phyloP scores from a whole-genome alignment of 2,888 invertebrate genomes.

The Lithophane semibrunnea region DNA sequence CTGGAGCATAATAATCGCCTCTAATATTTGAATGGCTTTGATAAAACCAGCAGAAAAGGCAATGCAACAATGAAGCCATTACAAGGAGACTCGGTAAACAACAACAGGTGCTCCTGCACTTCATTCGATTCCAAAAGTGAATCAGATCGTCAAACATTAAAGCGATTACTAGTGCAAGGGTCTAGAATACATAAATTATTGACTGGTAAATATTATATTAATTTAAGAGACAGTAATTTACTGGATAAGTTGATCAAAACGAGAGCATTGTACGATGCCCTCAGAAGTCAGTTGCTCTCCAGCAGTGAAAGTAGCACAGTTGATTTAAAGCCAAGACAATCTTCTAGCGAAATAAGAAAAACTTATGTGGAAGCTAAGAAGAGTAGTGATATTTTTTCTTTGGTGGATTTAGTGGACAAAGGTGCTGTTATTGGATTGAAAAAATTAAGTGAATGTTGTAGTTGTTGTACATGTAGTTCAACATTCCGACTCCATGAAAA shows the following conservation, averaged over 20 bases:
- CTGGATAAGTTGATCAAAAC: conserved; percentile 77
- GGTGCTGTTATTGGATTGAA: conserved; percentile 66
- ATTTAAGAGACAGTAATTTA: conserved; percentile 76
- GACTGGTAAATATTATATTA: conserved; percentile 73
- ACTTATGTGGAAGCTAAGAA: conserved; percentile 63
- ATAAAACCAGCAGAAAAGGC: conserved; percentile 58
- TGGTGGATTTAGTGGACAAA: conserved; percentile 77
- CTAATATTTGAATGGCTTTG: conserved; percentile 41
- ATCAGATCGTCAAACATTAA: conserved; percentile 71
- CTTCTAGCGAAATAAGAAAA: conserved; percentile 40
- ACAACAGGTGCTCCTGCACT: conserved; percentile 74
- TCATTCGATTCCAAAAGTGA: conserved; percentile 73
- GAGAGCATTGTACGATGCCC: conserved; percentile 78
- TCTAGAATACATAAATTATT: conserved; percentile 75
- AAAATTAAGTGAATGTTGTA: conserved; percentile 75
- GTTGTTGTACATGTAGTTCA: conserved; percentile 77
- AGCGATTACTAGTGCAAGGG: conserved; percentile 66
- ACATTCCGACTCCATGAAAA: conserved; percentile 53
- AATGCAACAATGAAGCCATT: conserved; percentile 71
- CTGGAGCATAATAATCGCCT: conserved; percentile 43
- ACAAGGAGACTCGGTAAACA: conserved; percentile 59
- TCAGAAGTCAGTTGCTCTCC: conserved; percentile 74
- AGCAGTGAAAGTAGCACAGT: conserved; percentile 69
- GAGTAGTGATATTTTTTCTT: conserved; percentile 68
- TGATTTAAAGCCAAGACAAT: conserved; percentile 62